Evolutionary conservation across 2,888 invertebrate genomes (phyloP), one percentile per base, ranked within the genome.

Genomic region (Lasioglossum zephyrum): DNA sequence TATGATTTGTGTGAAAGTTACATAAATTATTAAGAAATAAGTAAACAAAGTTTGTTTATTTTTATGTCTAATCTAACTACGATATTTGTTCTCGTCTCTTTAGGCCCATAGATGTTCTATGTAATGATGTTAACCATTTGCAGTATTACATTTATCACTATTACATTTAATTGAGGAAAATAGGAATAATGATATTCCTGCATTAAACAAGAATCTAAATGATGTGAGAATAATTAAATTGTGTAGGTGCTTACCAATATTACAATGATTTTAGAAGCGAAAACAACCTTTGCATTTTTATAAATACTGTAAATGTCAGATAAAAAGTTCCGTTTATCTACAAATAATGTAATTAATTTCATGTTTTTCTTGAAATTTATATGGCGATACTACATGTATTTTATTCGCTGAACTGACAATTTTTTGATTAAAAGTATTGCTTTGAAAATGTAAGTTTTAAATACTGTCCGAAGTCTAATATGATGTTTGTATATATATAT

Each of bases 391-490:
- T 70, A 82, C 49, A 76, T 66, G 41, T 77, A 63, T 66, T 74
- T 66, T n/a, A 11, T 31, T 49, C 39, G 22, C 63, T 73, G 76
- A 70, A 63, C 39, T 41, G 47, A 49, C 41, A 47, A 66, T 63
- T 77, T 76, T 78, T 84, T 85, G 77, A 86, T 83, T 80, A 75
- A 81, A 82, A 87, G 78, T 88, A 88, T 81, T 76, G 47, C 16
- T 77, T 84, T 74, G 66, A 57, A 85, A 85, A 79, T 84, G 79
- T 74, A 82, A 83, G 80, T 73, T 16, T 85, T 60, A 79, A 74
- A 82, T 88, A 81, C 79, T 73, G 69, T 79, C 78, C 75, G 47
- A 85, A 79, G 77, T 90, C 63, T 79, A 85, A 86, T 77, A 69
- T 79, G 70, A 41, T 87, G 76, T 77, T 49, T 72, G n/a, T n/a